phyloP scores from a whole-genome alignment of 2,113 vertebrate species.

The Candoia aspera region DNA sequence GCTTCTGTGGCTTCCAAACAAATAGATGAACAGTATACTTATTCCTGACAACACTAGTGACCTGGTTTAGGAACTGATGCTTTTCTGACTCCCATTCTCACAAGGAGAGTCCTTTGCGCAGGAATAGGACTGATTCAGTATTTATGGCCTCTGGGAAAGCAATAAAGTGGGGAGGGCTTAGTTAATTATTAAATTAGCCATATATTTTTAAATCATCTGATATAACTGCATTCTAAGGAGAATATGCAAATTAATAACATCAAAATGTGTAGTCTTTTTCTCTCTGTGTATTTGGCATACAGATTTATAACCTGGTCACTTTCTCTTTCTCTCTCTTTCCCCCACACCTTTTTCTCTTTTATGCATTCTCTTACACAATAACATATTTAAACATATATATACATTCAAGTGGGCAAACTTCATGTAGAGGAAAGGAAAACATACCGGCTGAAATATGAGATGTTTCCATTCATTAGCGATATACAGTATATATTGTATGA shows the following conservation, averaged over 20 bases:
- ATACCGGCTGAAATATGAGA: conserved; percentile 10
- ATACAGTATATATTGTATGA: conserved; percentile 27
- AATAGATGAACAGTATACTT: background rate
- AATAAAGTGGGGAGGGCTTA: background rate
- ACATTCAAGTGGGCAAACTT: conserved; percentile 24
- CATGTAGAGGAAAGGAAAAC: conserved; percentile 51
- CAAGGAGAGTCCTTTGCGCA: background rate
- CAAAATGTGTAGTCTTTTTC: conserved; percentile 46
- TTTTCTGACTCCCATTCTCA: background rate
- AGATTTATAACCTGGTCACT: background rate
- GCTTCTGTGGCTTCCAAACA: background rate
- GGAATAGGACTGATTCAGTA: background rate
- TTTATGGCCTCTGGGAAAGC: background rate
- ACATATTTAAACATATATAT: conserved; percentile 8
- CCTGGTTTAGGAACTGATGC: background rate
- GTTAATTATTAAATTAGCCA: conserved; percentile 48
- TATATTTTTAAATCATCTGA: conserved; percentile 52
- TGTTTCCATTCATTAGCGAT: conserved; percentile 25
- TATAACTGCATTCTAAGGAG: conserved; percentile 41
- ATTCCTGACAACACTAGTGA: background rate
- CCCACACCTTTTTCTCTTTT: background rate
- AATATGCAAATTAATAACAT: conserved; percentile 51
- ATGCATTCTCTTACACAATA: conserved; percentile 8
- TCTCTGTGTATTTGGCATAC: background rate
- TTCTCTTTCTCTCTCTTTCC: background rate